phyloP scores from a whole-genome alignment of 53 echinoderm and acorn worm genomes.

The Mesocentrotus franciscanus region DNA sequence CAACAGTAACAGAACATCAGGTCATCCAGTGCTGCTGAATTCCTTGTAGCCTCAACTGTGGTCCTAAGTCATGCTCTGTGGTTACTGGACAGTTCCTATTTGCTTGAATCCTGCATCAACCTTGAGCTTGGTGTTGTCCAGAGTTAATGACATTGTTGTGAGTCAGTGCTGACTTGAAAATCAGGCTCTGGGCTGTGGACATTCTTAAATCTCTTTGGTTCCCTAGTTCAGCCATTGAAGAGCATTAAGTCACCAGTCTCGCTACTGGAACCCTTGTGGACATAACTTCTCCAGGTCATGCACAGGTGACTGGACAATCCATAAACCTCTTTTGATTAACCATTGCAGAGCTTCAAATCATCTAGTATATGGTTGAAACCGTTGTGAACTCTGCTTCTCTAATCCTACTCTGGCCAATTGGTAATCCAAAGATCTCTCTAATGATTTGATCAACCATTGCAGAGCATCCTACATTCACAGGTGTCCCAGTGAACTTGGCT shows the following conservation, averaged over 20 bases:
- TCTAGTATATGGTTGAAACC: not conserved
- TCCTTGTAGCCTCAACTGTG: too few species aligned
- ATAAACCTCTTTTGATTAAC: not conserved
- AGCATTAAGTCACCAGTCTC: not conserved
- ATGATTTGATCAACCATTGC: too few species aligned
- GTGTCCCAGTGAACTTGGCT: not conserved
- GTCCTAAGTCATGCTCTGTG: too few species aligned
- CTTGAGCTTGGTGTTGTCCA: not conserved
- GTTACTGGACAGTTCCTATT: too few species aligned
- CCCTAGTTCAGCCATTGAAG: not conserved
- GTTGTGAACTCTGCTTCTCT: not conserved
- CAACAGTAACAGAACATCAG: not conserved
- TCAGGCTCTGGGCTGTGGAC: not conserved
- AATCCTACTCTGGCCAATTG: too few species aligned
- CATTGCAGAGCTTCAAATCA: not conserved
- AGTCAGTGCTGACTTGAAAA: not conserved
- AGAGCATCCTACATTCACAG: too few species aligned
- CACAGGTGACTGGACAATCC: not conserved
- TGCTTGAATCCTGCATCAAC: too few species aligned
- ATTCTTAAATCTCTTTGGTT: not conserved
- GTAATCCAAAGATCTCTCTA: too few species aligned
- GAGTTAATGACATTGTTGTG: not conserved
- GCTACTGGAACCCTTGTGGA: not conserved
- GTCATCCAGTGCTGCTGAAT: too few species aligned
- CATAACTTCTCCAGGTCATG: not conserved